These are phyloP conservation scores for Agrilus biguttatus DNA, from an alignment of 2,888 invertebrate genomes.

Conservation along the genomic window DNA sequence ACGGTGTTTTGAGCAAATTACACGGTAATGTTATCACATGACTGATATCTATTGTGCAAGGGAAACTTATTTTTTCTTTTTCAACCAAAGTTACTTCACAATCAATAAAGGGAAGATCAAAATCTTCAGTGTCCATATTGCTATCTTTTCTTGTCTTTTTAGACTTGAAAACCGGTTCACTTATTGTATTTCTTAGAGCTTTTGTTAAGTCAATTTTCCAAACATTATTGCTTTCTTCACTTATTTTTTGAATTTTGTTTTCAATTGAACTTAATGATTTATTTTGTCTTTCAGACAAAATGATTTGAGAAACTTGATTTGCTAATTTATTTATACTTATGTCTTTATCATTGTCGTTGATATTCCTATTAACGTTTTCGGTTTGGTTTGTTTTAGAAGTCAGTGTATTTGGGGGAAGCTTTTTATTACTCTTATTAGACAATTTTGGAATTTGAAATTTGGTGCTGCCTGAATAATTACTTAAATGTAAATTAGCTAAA, in stretches of 20 bases:
- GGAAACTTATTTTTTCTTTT: conserved; percentile 6
- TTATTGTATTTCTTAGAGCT: conserved; percentile 22
- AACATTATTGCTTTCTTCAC: conserved; percentile 7
- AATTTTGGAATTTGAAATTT: too few relatives aligned
- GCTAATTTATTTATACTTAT: too few relatives aligned
- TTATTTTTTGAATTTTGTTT: neutral
- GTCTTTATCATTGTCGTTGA: too few relatives aligned
- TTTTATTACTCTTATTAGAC: too few relatives aligned
- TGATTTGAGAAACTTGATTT: too few relatives aligned
- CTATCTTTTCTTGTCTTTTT: conserved; percentile 6
- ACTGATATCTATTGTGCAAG: conserved; percentile 21
- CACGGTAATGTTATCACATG: conserved; percentile 11
- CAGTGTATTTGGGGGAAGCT: too few relatives aligned
- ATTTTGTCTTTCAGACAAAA: too few relatives aligned
- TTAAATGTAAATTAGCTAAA: conserved; percentile 11
- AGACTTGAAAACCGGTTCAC: conserved; percentile 9
- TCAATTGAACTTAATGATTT: conserved; percentile 3
- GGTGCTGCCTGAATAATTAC: neutral
- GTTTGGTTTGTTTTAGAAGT: too few relatives aligned
- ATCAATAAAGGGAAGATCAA: conserved; percentile 27
- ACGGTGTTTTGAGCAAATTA: conserved; percentile 21
- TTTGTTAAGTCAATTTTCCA: conserved; percentile 31
- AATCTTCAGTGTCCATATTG: conserved; percentile 14
- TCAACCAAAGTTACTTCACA: conserved; percentile 17
- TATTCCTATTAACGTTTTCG: too few relatives aligned